Evolutionary conservation across 2,113 vertebrate species (phyloP), one percentile per base, ranked within the genome.

Genomic region (Eretmochelys imbricata): DNA sequence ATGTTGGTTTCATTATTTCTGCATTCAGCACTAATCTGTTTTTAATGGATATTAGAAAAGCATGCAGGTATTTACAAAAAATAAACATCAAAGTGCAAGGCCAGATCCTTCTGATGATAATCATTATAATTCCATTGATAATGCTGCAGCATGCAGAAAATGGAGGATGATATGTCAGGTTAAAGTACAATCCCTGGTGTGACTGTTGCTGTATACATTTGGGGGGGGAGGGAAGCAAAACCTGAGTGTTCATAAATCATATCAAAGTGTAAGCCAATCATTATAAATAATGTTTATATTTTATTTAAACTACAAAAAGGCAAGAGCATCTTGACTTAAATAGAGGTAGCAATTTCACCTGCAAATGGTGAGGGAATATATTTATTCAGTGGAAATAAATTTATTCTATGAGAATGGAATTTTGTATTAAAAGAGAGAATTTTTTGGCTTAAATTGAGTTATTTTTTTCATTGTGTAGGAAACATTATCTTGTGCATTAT

Each of bases 311-410:
- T 78, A 89, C 91, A 97, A 92, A 89, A 97, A 96, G 92, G 85
- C 92, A 93, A 97, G 89, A 94, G 62, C 96, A 86, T 97, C 65
- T 97, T 94, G 81, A 50, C 84, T 83, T 96, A 91, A 93, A 85
- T 93, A 90, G 88, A 97, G 85, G 85, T 78, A 96, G 91, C 57
- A 84, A 94, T 97, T 96, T 98, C 82, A n/a, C 87, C 90, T 1
- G 1, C 1, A 35, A 95, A 83, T 1, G 54, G 95, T 88, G 84
- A 97, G 90, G 91, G 97, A 69, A 96, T 98, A 96, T 96, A 96
- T 98, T 98, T 98, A 98, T 96, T 97, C 95, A 95, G 84, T 96
- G 96, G 91, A 98, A 98, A 98, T 89, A 97, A 95, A 96, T 98
- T 97, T 98, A 96, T 98, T 96, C 95, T 97, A 97, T 94, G 90